phyloP scores from a whole-genome alignment of 2,797 vertebrate genomes.

The Microchirus variegatus region DNA sequence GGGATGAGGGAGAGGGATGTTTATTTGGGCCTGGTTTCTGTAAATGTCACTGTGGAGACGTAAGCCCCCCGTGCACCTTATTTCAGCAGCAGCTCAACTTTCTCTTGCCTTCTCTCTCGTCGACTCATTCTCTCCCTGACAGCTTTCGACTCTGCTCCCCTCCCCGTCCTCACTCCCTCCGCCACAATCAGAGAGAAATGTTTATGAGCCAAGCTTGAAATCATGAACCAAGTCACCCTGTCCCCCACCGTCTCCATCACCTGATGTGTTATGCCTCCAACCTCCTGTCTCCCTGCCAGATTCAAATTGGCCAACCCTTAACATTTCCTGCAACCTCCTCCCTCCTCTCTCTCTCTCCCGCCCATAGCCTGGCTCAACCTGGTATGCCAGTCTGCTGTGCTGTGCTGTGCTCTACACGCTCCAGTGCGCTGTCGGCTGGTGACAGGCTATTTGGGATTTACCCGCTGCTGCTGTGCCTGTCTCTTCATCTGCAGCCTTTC shows the following conservation, averaged over 20 bases:
- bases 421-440: slow-evolving; percentile 79
- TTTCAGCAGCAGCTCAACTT: slow-evolving; percentile 58
- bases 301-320: slow-evolving; percentile 73
- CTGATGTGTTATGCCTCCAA: slow-evolving; percentile 62
- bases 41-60: slow-evolving; percentile 60
- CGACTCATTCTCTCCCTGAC: slow-evolving; percentile 56
- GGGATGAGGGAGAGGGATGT: slow-evolving; percentile 58
- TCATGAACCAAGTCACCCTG: slow-evolving; percentile 64
- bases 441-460: slow-evolving; percentile 82
- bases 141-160: slow-evolving; percentile 42
- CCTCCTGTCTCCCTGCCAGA: slow-evolving; percentile 67
- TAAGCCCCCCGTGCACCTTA: slow-evolving; percentile 57
- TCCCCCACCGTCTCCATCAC: slow-evolving; percentile 63
- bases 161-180: slow-evolving; percentile 31
- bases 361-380: slow-evolving; percentile 55
- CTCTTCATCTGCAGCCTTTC: slow-evolving; percentile 78
- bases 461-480: slow-evolving; percentile 76
- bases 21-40: slow-evolving; percentile 63
- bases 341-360: slow-evolving; percentile 53
- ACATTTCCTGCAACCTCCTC: slow-evolving; percentile 65
- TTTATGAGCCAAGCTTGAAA: slow-evolving; percentile 69
- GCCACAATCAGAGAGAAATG: slow-evolving; percentile 63
- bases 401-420: slow-evolving; percentile 74
- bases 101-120: slow-evolving; percentile 32
- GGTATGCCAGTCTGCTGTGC: slow-evolving; percentile 68